These are phyloP conservation scores for Carcina quercana DNA, from an alignment of 2,888 invertebrate genomes.

Conservation along the genomic window DNA sequence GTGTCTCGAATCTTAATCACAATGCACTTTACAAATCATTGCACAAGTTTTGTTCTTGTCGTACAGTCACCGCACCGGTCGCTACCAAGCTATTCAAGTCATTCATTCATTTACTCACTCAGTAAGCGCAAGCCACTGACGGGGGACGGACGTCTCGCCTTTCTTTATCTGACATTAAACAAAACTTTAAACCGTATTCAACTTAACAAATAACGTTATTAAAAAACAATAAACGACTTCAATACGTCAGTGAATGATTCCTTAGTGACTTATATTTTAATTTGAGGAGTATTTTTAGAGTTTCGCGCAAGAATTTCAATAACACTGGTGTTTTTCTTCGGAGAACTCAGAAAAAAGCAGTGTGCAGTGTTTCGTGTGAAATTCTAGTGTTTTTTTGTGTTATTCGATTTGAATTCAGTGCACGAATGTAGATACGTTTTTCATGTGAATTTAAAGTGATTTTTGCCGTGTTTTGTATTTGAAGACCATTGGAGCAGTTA, in stretches of 20 bases:
- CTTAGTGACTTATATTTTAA: too few relatives aligned
- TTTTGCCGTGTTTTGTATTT: not conserved
- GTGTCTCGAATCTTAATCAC: too few relatives aligned
- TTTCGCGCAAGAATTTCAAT: too few relatives aligned
- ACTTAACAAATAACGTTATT: not conserved
- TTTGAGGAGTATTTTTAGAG: too few relatives aligned
- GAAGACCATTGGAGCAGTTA: slow-evolving; percentile 2
- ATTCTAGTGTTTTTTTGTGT: slow-evolving; percentile 27
- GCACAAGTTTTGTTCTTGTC: slow-evolving; percentile 13
- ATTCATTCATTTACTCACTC: slow-evolving; percentile 3
- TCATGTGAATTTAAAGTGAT: slow-evolving; percentile 2
- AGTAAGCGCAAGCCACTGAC: not conserved
- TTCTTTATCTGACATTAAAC: not conserved
- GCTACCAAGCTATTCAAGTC: too few relatives aligned
- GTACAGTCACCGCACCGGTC: too few relatives aligned
- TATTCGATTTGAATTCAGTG: slow-evolving; percentile 23
- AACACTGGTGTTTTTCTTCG: too few relatives aligned
- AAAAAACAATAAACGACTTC: not conserved
- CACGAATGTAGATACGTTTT: slow-evolving; percentile 23
- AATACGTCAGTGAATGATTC: too few relatives aligned
- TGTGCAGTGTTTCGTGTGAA: slow-evolving; percentile 25
- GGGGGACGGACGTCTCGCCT: slow-evolving; percentile 1
- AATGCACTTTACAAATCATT: too few relatives aligned
- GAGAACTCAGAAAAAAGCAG: too few relatives aligned
- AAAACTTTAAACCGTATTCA: not conserved